Evolutionary conservation across 1,140 invertebrate species (phyloP).

Genomic region (Tyrophagus putrescentiae): DNA sequence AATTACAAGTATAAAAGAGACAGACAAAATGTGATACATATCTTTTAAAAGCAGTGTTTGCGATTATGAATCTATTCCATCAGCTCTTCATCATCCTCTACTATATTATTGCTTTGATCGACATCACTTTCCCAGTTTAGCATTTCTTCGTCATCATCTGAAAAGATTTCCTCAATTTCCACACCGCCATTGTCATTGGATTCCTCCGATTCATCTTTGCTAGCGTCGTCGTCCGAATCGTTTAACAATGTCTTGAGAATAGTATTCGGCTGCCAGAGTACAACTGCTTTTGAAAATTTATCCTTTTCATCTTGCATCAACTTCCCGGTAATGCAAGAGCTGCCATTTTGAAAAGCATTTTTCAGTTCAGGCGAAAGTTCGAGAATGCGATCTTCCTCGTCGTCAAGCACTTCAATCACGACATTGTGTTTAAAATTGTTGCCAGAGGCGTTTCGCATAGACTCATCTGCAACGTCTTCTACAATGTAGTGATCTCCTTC

Average conservation of each 20-base stretch:
- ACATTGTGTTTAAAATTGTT: not conserved
- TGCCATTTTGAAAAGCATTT: not conserved
- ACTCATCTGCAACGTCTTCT: not conserved
- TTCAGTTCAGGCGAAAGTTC: slow-evolving; percentile 16
- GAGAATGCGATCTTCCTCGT: not conserved
- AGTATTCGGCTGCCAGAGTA: slow-evolving; percentile 25
- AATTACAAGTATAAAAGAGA: too few relatives aligned
- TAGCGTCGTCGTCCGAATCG: not conserved
- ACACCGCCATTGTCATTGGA: slow-evolving; percentile 5
- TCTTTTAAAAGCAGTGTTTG: not conserved
- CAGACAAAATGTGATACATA: too few relatives aligned
- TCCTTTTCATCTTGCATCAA: slow-evolving; percentile 21
- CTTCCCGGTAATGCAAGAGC: not conserved
- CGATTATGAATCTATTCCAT: not conserved
- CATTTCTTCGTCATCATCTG: slow-evolving; percentile 2
- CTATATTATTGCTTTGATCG: not conserved
- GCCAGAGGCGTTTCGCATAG: not conserved
- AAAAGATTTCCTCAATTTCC: not conserved
- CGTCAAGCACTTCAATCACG: slow-evolving; percentile 8
- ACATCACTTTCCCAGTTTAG: not conserved
- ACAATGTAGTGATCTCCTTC: slow-evolving; percentile 18
- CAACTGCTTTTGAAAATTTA: slow-evolving; percentile 25
- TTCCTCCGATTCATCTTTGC: not conserved
- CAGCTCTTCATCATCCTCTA: not conserved
- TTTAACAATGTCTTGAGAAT: not conserved